Base-by-base conservation (phyloP, 2,888 invertebrate genomes). In the Piscicola geometra region DNA sequence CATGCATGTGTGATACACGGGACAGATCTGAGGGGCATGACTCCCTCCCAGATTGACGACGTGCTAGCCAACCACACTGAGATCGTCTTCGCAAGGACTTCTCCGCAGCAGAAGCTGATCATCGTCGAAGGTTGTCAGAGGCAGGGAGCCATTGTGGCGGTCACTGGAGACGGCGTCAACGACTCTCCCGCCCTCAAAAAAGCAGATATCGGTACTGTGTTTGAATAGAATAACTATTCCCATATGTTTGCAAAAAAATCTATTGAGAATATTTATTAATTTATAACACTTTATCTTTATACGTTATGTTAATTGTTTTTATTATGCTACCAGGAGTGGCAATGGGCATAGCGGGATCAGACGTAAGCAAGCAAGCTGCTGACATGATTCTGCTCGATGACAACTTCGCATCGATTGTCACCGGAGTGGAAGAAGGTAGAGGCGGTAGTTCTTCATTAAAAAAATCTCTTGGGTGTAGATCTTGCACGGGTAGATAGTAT, bases 61-160 rank as follows among this genome's bases (percentile, higher is more conserved):
- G 93, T 96, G 83, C 89, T 97, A 81, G 90, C 92, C 88, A 87
- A 92, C 86, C 94, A 96, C 87, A 92, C 93, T 76, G 95, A 96
- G 88, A 95, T 95, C 85, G 95, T 96, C 82, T 95, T 95, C 88
- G 95, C 95, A 80, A 91, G 95, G 83, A 94, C 94, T 30, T 94
- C 94, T 69, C 95, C 95, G 28, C 85, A 86, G 85, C 95, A 95
- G 88, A 95, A 95, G 86, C 88, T 95, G 87, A 88, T 88, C 81
- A 90, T 90, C 81, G 89, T 89, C 1, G 93, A 93, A 85, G 92
- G 92, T 67, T 92, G 91, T 82, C 93, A 93, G 83, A 87, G 91
- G 71, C 87, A 89, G 71, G 91, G 91, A 30, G 89, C 89, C 78
- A 90, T 92, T 80, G 93, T 93, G 76, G 91, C 93, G 21, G 93